Evolutionary conservation across 2,888 invertebrate species (phyloP).

Genomic region (Drosophila prolongata): DNA sequence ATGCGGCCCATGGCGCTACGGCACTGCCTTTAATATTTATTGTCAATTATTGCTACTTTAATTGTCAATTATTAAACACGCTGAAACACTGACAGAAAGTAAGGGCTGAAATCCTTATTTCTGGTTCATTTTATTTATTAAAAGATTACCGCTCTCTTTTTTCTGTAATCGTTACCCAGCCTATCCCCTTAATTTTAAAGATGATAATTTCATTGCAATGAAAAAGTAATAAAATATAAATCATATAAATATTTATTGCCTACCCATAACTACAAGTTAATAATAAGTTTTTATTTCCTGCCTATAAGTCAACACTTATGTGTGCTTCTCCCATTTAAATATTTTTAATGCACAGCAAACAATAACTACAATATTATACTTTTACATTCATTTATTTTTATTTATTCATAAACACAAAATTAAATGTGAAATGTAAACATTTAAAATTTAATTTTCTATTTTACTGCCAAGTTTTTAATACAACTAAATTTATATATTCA

Average conservation of each 20-base stretch:
- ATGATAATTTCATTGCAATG: neutral
- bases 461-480: too few species aligned
- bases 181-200: neutral
- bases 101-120: too few species aligned
- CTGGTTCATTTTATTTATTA: too few species aligned
- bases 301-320: neutral
- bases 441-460: too few species aligned
- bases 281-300: neutral
- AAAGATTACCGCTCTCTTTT: too few species aligned
- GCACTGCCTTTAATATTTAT: conserved; percentile 70
- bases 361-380: neutral
- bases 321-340: neutral
- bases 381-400: too few species aligned
- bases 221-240: neutral
- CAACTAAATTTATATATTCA: too few species aligned
- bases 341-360: neutral
- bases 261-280: neutral
- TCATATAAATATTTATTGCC: neutral
- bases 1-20: conserved; percentile 33
- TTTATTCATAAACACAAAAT: too few species aligned
- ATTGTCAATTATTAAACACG: conserved; percentile 78
- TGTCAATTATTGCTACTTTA: conserved; percentile 78
- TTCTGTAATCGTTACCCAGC: neutral
- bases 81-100: conserved; percentile 29
- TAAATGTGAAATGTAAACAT: too few species aligned